A percentile compares a stretch with the other conserved stretches of the same genome.
Evolutionary conservation across 2,888 invertebrate genomes (phyloP).

Genomic region (Odontocerum albicorne): DNA sequence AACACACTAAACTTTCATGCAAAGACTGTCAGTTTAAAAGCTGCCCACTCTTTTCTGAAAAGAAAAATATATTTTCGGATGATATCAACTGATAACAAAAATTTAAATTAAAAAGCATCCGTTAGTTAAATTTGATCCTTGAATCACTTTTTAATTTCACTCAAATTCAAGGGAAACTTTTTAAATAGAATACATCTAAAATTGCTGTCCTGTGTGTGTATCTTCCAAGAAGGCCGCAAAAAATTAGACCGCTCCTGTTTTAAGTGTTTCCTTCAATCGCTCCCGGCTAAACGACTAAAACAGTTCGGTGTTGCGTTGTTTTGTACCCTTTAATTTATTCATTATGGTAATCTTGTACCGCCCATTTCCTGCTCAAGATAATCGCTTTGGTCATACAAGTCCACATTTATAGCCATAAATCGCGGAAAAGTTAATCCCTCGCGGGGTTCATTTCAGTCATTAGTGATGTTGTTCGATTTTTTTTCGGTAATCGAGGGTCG

Average conservation of each 20-base stretch:
- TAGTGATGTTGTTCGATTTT: constrained; percentile 8
- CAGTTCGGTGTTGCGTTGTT: constrained; percentile 25
- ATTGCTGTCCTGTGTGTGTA: not conserved
- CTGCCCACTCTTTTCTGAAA: too few relatives aligned
- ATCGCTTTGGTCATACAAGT: constrained; percentile 33
- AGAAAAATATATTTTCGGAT: too few relatives aligned
- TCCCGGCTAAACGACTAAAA: constrained; percentile 14
- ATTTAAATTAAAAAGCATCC: too few relatives aligned
- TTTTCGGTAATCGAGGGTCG: not conserved
- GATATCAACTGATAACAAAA: too few relatives aligned
- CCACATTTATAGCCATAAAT: constrained; percentile 25
- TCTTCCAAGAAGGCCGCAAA: too few relatives aligned
- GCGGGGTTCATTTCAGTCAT: constrained; percentile 17
- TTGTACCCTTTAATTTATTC: constrained; percentile 32
- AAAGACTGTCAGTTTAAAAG: too few relatives aligned
- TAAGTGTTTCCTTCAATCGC: too few relatives aligned
- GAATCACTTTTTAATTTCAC: too few relatives aligned
- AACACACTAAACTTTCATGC: too few relatives aligned
- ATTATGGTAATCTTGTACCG: constrained; percentile 34
- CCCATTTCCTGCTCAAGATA: constrained; percentile 35
- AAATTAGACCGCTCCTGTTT: too few relatives aligned
- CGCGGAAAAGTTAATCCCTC: constrained; percentile 23
- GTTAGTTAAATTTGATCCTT: too few relatives aligned
- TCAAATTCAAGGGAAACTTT: too few relatives aligned
- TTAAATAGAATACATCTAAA: not conserved